These are phyloP conservation scores for Onychorhynchus coronatus DNA, from an alignment of 2,113 vertebrate genomes.

Conservation along the genomic window DNA sequence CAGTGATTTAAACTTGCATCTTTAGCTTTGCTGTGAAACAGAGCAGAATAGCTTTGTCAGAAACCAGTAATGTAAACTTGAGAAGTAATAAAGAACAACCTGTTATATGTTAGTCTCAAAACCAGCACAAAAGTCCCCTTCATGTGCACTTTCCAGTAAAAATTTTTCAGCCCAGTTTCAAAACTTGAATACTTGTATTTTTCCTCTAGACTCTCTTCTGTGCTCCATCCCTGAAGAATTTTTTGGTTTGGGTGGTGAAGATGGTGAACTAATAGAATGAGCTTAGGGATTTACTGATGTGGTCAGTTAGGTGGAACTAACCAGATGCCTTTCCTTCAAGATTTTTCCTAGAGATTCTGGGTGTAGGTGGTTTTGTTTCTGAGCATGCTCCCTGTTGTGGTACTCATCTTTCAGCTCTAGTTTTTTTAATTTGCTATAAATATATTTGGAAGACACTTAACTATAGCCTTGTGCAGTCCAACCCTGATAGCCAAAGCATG, in stretches of 20 bases:
- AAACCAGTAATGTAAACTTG: neutral
- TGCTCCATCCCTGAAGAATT: neutral
- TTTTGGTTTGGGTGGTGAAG: neutral
- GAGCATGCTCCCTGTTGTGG: neutral
- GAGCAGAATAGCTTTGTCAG: neutral
- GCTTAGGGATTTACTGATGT: neutral
- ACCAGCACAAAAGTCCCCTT: neutral
- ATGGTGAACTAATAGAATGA: neutral
- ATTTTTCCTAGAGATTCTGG: neutral
- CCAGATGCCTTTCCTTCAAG: neutral
- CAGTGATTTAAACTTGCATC: neutral
- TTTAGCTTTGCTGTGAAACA: constrained; percentile 9
- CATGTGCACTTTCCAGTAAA: neutral
- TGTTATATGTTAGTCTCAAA: neutral
- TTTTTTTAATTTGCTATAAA: neutral
- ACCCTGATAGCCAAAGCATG: neutral
- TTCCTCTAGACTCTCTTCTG: neutral
- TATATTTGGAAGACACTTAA: neutral
- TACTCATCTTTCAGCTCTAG: neutral
- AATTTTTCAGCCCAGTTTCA: neutral
- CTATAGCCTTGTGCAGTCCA: neutral
- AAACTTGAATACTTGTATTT: neutral
- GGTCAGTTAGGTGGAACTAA: neutral
- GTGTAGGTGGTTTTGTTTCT: neutral
- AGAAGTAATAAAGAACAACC: neutral